Percentiles rank a stretch among this genome's conserved stretches.
Evolutionary conservation across 2,797 vertebrate species (phyloP).

Genomic region (Clarias fuscus): DNA sequence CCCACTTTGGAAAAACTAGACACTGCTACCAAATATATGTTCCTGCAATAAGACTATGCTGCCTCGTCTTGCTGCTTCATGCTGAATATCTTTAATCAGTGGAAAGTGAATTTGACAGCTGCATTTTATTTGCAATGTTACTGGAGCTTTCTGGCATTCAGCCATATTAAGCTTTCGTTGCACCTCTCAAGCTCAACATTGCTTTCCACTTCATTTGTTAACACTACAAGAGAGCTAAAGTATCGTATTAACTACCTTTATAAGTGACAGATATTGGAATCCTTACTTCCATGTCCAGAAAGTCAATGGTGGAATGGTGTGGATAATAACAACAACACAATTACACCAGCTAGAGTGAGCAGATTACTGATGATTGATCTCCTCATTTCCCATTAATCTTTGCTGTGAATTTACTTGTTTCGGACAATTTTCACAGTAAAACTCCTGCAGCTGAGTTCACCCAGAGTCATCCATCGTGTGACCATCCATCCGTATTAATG

Average conservation of each 20-base stretch:
- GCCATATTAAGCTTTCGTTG: not conserved
- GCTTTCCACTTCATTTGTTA: not conserved
- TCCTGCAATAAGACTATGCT: not conserved
- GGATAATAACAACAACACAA: not conserved
- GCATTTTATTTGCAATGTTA: not conserved
- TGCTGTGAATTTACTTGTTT: conserved; percentile 1
- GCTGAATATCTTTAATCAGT: conserved; percentile 30
- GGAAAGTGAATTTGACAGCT: too few relatives aligned
- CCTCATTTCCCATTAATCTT: not conserved
- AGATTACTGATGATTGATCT: not conserved
- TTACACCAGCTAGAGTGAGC: not conserved
- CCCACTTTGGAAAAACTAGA: not conserved
- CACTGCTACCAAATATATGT: not conserved
- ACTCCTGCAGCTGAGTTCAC: not conserved
- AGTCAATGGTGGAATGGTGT: not conserved
- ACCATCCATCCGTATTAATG: not conserved
- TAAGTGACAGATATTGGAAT: not conserved
- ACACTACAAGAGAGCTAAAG: not conserved
- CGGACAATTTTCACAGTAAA: too few relatives aligned
- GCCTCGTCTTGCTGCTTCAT: conserved; percentile 35
- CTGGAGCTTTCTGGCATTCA: not conserved
- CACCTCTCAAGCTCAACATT: not conserved
- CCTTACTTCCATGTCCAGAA: not conserved
- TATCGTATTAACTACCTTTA: not conserved
- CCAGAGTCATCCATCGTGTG: not conserved